A percentile compares a stretch with the other conserved stretches of the same genome.
Conservation (phyloP, 2,797 vertebrate species). For the Eurystomus glaucurus region DNA sequence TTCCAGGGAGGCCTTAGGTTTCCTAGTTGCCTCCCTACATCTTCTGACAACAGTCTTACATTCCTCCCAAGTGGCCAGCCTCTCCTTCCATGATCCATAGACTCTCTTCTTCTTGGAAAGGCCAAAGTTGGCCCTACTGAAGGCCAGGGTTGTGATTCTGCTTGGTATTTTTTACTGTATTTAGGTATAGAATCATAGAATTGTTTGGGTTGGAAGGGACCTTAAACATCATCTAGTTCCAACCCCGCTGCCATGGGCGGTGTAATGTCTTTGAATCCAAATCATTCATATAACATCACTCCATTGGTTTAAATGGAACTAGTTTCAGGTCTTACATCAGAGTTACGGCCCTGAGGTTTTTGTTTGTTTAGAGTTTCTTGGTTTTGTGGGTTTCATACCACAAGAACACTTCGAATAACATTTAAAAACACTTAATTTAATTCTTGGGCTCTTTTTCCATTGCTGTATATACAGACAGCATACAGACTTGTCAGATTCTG, state of each 20-base stretch:
- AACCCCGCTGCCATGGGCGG: no score
- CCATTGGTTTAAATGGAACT: background rate
- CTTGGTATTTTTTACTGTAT: background rate
- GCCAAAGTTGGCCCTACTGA: no score
- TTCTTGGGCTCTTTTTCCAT: background rate
- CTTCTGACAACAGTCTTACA: no score
- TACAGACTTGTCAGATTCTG: background rate
- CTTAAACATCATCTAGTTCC: no score
- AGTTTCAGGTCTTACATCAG: background rate
- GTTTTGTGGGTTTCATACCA: background rate
- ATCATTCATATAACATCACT: background rate
- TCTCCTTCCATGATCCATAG: no score
- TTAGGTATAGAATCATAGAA: background rate
- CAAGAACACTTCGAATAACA: background rate
- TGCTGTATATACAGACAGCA: background rate
- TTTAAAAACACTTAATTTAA: background rate
- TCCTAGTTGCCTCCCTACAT: no score
- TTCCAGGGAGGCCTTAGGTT: no score
- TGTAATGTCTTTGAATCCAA: background rate
- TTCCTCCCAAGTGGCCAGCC: no score
- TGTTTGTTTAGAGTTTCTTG: background rate
- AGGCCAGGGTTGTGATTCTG: no score
- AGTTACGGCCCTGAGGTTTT: background rate
- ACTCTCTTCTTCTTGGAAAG: no score
- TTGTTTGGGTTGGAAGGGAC: no score